A percentile compares a stretch with the other conserved stretches of the same genome.
These are phyloP conservation scores for Dicaeum eximium DNA, from an alignment of 2,113 vertebrate species.

Conservation along the genomic window DNA sequence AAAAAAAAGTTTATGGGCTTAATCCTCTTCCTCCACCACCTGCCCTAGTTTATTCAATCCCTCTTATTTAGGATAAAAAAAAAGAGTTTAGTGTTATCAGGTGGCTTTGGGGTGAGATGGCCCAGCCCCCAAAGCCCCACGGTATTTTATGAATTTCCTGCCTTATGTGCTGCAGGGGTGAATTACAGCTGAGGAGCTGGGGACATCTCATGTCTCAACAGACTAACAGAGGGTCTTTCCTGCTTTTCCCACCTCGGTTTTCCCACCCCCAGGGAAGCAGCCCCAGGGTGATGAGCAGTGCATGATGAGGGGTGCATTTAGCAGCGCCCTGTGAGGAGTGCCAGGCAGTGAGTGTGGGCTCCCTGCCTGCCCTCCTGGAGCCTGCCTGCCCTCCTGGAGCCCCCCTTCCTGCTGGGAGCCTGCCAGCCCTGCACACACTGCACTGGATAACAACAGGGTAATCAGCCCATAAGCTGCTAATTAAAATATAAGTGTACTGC, in stretches of 20 bases:
- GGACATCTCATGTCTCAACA: neutral
- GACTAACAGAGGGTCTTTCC: neutral
- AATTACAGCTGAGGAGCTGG: neutral
- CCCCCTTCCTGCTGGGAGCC: neutral
- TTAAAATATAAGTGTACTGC: neutral
- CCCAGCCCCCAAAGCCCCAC: neutral
- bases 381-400: neutral
- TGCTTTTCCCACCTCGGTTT: neutral
- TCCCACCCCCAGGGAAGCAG: neutral
- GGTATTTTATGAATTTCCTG: neutral
- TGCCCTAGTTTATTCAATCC: neutral
- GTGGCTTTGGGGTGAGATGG: neutral
- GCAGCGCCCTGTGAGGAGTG: neutral
- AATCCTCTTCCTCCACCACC: neutral
- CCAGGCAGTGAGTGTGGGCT: fast-evolving
- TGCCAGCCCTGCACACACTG: neutral
- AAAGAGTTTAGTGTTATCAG: neutral
- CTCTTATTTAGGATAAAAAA: neutral
- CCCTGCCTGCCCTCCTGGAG: neutral
- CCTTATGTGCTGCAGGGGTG: neutral
- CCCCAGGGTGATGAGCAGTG: fast-evolving
- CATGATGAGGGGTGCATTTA: fast-evolving
- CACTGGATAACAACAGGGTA: neutral
- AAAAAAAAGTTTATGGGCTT: neutral
- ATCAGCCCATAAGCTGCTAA: neutral